Evolutionary conservation across 2,888 invertebrate genomes (phyloP), one percentile per base, ranked within the genome.

Genomic region (Andrena bucephala): DNA sequence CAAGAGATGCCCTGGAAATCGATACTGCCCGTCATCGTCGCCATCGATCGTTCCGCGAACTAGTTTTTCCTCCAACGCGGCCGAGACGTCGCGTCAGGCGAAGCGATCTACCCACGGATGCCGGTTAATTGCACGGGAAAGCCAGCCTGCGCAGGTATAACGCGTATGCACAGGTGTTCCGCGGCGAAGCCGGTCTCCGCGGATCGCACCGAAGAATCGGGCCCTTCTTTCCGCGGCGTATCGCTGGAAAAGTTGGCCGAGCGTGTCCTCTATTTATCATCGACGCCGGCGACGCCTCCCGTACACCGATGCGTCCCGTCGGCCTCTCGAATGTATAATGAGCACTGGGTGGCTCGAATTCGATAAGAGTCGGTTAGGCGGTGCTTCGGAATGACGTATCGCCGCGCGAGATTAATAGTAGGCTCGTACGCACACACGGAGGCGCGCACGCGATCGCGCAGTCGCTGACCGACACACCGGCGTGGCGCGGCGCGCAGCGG

Each of bases 321-420:
- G 77, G 80, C 62, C 77, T 82, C 84, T 71, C 77, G 80, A 83
- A 81, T 82, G 88, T 78, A 86, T 88, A 88, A 86, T 83, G 86
- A 86, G 85, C 70, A 76, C 80, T 81, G 85, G 85, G 85, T 83
- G 87, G 87, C 89, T 87, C 89, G 89, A 87, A 90, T 90, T 91
- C 90, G 90, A 91, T 91, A 91, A 91, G 90, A 89, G 85, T 85
- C 85, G 85, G 86, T 86, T 86, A 83, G 85, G 80, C 83, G 85
- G 85, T 86, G 77, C 85, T 83, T 75, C 82, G 81, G 78, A 68
- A 79, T 83, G 85, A 86, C 86, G 86, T 86, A 86, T 86, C 85
- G 60, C 85, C 77, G 83, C 80, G 73, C 52, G 84, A 86, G 86
- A 86, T 86, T 86, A 86, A 86, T 86, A 74, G 84, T 59, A 66